Evolutionary conservation across 2,888 invertebrate species (phyloP), one percentile per base, ranked within the genome.

Genomic region (Athetis lepigone): DNA sequence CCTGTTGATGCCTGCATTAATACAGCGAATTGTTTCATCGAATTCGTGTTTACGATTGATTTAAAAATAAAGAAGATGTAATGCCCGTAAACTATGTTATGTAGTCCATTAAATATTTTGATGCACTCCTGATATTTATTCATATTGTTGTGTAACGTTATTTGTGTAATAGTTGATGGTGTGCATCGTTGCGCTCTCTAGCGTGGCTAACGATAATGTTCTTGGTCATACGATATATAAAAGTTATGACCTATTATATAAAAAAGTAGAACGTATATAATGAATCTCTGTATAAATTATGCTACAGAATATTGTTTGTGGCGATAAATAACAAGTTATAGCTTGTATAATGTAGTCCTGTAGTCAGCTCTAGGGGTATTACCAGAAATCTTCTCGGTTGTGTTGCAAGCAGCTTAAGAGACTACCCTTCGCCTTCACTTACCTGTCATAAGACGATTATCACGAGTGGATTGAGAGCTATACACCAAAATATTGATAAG

Each of bases 1-100:
- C 73, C 79, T 71, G 81, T 68, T 64, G 56, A 56, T 67, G 29
- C 60, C 49, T 55, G 52, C 58, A 73, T 65, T 68, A 39, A 47
- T 66, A 60, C 47, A 56, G 42, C 45, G 46, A 39, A 70, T 47
- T 37, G 49, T 55, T 63, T 56, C 27, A 18, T 11, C 37, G 61
- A 61, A 77, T 57, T 57, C 13, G 27, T 45, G 33, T 73, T 79
- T 59, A 75, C 37, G 62, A 64, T 56, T 45, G 60, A 40, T 65
- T 52, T 67, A 70, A 67, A 72, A 71, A 58, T 55, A 67, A 43
- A 37, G 50, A 40, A 56, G 27, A 39, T 29, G 23, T 64, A 50
- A 60, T 58, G 51, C 61, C 45, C 42, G 4, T 61, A 54, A 50
- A 54, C 40, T 21, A 47, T 59, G 51, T 52, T 58, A 51, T 40